Conservation (phyloP, 2,797 vertebrate genomes). For the Rhynchotus rufescens region DNA sequence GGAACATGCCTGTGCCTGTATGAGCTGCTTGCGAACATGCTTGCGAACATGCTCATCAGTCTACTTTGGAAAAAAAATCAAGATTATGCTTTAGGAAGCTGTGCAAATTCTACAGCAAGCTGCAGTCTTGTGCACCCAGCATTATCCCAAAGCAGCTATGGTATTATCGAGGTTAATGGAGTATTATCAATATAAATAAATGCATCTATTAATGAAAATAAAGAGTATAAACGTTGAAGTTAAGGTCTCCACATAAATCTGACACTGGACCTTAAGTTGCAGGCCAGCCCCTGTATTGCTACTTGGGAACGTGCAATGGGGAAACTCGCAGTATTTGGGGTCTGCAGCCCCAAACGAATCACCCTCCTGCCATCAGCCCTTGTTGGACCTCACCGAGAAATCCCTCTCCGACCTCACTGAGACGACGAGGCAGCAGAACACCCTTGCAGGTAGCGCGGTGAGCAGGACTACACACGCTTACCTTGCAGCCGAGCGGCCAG, state of each 20-base stretch:
- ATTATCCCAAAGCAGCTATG: neutral
- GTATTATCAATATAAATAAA: neutral
- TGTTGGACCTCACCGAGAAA: no score
- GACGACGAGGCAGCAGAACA: neutral
- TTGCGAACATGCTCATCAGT: neutral
- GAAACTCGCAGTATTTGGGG: neutral
- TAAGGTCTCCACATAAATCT: neutral
- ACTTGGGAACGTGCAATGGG: neutral
- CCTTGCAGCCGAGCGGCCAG: neutral
- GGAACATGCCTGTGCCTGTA: neutral
- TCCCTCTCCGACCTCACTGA: neutral
- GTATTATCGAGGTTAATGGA: neutral
- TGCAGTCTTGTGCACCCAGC: neutral
- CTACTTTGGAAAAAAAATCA: rapidly evolving
- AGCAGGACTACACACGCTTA: neutral
- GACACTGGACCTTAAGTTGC: neutral
- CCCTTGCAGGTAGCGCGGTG: neutral
- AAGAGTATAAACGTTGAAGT: neutral
- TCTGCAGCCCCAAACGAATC: neutral
- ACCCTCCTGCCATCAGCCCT: neutral
- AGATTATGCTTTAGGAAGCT: neutral
- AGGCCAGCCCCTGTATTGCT: neutral
- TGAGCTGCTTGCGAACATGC: neutral
- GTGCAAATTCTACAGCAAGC: neutral
- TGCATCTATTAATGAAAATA: neutral